These are phyloP conservation scores for Cecropterus lyciades DNA, from an alignment of 1,140 invertebrate genomes.

Conservation along the genomic window DNA sequence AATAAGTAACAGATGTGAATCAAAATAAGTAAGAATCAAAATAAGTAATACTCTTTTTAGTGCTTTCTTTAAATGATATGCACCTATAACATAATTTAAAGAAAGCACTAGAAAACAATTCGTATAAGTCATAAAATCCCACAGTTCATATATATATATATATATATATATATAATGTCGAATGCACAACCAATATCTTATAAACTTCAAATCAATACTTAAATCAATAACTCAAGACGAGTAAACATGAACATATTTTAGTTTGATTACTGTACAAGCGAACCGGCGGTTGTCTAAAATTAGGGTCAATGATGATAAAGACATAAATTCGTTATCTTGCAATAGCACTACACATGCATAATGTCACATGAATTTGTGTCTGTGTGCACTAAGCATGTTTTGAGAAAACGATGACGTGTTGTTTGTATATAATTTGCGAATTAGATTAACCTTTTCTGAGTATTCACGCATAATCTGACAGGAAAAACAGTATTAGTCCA, in stretches of 20 bases:
- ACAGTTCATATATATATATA: no score
- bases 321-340: conserved; percentile 59
- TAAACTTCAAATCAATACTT: background rate
- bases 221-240: conserved; percentile 23
- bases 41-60: no score
- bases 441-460: conserved; percentile 4
- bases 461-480: background rate
- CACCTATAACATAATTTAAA: no score
- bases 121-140: no score
- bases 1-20: no score
- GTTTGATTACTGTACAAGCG: conserved; percentile 19
- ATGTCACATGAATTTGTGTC: conserved; percentile 25
- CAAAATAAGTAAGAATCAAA: no score
- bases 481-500: background rate
- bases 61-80: no score
- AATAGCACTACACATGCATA: conserved; percentile 29
- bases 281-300: conserved; percentile 58
- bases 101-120: no score
- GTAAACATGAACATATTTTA: conserved; percentile 30
- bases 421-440: background rate
- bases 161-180: no score
- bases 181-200: no score
- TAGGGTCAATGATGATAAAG: conserved; percentile 74
- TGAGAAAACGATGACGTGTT: background rate
- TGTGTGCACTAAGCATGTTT: background rate